Evolutionary conservation across 2,797 vertebrate species (phyloP).

Genomic region (Manis pentadactyla): DNA sequence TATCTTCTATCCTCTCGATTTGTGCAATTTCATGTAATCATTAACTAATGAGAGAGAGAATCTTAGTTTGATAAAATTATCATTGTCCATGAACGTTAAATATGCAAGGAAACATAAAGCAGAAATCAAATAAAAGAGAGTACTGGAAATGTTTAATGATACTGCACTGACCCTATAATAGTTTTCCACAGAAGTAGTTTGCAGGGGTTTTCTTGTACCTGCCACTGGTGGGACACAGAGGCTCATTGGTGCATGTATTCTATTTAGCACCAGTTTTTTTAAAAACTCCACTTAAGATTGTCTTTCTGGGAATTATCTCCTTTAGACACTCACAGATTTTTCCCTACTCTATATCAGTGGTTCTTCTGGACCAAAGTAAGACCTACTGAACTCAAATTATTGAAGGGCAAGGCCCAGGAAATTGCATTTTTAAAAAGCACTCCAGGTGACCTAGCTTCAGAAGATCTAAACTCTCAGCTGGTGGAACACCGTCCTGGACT

Average conservation of each 20-base stretch:
- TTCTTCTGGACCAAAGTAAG: background rate
- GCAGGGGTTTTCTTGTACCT: background rate
- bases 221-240: background rate
- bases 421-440: background rate
- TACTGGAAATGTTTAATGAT: background rate
- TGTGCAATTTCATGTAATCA: constrained; percentile 32
- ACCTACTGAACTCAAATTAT: background rate
- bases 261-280: background rate
- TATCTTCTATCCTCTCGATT: constrained; percentile 28
- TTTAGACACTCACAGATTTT: background rate
- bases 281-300: background rate
- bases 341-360: background rate
- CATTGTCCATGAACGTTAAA: constrained; percentile 18
- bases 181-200: background rate
- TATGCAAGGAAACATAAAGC: background rate
- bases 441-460: background rate
- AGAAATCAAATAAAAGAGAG: constrained; percentile 2
- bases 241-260: background rate
- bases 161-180: background rate
- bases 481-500: background rate
- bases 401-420: background rate
- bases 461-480: background rate
- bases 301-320: background rate
- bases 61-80: constrained; percentile 42
- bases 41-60: constrained; percentile 12